Evolutionary conservation across 2,113 vertebrate species (phyloP), one percentile per base, ranked within the genome.

Genomic region (Taxidea taxus): DNA sequence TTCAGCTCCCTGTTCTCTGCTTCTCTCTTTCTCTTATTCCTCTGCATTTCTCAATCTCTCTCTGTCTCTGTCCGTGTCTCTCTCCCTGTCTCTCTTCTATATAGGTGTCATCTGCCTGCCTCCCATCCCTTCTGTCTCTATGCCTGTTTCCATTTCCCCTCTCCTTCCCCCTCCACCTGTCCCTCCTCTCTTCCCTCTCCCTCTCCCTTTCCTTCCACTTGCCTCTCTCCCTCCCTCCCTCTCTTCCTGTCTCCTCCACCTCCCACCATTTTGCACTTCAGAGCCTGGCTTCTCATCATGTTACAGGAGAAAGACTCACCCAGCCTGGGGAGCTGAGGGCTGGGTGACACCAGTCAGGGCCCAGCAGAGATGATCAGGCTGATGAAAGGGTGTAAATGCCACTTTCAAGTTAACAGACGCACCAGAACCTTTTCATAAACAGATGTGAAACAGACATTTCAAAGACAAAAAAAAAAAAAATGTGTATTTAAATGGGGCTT

Each of bases 341-440:
- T 74, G 77, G 74, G 56, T 95, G 97, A 90, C 97, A 96, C 95
- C 96, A 90, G 8, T 68, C 92, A 96, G 95, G 87, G 62, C 81
- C 95, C 86, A 80, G 95, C 60, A 88, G 95, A 83, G 97, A 97
- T 80, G 88, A 97, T 97, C 83, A 96, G 54, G 39, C 97, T 98
- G 97, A 97, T 97, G 97, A 98, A 98, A 98, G 97, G 97, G 77
- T 97, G 80, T 91, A 97, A 98, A 98, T 91, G 96, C 94, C 90
- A 83, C 97, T 98, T 87, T 96, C 97, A 95, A 95, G 96, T 95
- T 82, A 97, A 85, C 31, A n/a, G 86, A 74, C 34, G 94, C 97
- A 93, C 98, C 91, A 94, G 98, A 97, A 95, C 97, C 96, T 47
- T 98, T 93, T 85, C 39, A 3, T 54, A 58, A 92, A 4, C 0